Evolutionary conservation across 2,113 vertebrate species (phyloP).

Genomic region (Procapra przewalskii): DNA sequence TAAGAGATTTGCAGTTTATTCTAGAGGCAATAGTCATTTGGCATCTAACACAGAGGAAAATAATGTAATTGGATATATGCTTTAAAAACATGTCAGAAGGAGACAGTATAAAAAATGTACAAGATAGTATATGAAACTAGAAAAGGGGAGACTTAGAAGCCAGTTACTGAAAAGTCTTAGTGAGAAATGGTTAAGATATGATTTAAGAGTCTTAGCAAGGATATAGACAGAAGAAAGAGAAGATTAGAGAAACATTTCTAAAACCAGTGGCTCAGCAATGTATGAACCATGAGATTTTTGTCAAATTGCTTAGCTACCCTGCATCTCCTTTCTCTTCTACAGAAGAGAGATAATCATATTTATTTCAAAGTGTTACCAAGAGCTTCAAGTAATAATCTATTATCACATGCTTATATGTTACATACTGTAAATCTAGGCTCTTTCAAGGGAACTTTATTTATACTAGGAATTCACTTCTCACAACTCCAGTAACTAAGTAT

Average conservation of each 20-base stretch:
- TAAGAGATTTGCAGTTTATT: background rate
- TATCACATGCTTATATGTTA: background rate
- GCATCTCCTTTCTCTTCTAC: background rate
- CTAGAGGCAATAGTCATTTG: background rate
- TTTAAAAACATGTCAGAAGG: background rate
- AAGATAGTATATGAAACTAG: background rate
- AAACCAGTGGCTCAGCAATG: background rate
- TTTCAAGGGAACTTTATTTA: background rate
- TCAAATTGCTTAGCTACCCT: background rate
- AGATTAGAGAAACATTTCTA: background rate
- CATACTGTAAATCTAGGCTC: background rate
- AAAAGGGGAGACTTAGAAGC: background rate
- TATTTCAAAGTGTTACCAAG: background rate
- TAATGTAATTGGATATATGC: background rate
- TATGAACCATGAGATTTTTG: background rate
- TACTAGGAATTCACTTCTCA: background rate
- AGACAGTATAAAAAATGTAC: background rate
- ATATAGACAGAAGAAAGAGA: background rate
- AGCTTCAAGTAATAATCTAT: background rate
- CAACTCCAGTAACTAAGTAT: fast-evolving
- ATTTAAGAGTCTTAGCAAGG: background rate
- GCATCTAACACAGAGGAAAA: background rate
- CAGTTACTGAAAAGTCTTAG: background rate
- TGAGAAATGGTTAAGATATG: background rate
- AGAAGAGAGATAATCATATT: background rate